These are phyloP conservation scores for Gallinago nigripennis DNA, from an alignment of 2,797 vertebrate genomes.

Conservation along the genomic window DNA sequence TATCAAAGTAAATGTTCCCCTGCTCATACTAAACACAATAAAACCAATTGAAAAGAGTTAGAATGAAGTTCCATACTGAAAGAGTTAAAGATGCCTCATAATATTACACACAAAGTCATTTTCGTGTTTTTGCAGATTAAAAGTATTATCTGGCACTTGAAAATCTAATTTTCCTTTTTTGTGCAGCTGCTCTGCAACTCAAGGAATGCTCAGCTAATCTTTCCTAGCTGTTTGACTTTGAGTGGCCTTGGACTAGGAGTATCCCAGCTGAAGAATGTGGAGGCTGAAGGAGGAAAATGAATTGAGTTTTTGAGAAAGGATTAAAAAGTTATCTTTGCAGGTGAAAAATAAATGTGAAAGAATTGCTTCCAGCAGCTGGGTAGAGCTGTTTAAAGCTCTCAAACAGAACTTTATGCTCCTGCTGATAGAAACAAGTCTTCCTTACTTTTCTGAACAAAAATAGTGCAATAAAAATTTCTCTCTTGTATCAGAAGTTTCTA, in stretches of 20 bases:
- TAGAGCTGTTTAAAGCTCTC: neutral
- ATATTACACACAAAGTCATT: neutral
- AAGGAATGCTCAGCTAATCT: neutral
- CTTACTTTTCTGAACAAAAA: neutral
- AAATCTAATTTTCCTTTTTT: neutral
- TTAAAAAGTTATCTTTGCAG: neutral
- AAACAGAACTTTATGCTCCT: neutral
- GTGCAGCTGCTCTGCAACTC: neutral
- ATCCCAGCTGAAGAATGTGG: neutral
- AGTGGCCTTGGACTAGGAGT: neutral
- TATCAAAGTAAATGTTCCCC: neutral
- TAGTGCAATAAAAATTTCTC: neutral
- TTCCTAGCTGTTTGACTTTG: slow-evolving; percentile 21
- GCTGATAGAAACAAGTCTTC: neutral
- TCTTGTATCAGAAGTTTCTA: neutral
- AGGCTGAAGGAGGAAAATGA: neutral
- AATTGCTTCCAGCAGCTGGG: neutral
- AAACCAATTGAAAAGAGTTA: neutral
- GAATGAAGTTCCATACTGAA: neutral
- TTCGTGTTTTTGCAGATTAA: neutral
- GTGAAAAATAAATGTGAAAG: neutral
- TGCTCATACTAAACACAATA: neutral
- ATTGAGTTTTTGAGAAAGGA: neutral
- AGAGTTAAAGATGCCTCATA: neutral
- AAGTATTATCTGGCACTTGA: neutral